Evolutionary conservation across 2,113 vertebrate genomes (phyloP).

Genomic region (Prietella phreatophila): DNA sequence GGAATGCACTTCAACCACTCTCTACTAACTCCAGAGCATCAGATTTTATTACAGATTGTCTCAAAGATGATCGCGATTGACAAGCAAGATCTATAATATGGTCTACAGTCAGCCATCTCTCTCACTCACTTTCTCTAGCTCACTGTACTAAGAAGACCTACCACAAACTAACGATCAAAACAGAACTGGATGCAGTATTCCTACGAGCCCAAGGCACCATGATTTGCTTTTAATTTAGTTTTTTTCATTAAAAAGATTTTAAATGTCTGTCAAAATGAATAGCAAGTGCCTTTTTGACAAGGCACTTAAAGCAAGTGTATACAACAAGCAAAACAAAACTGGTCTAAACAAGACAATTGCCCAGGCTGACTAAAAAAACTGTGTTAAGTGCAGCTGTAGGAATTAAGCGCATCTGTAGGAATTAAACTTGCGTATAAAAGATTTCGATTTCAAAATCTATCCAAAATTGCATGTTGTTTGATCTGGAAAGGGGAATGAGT

Average conservation of each 20-base stretch:
- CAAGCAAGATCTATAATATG: neutral
- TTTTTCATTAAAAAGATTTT: neutral
- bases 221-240: neutral
- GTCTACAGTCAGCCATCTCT: neutral
- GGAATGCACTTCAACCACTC: conserved; percentile 24
- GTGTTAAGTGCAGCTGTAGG: neutral
- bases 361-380: neutral
- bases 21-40: neutral
- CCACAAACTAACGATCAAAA: neutral
- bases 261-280: neutral
- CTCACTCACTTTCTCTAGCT: neutral
- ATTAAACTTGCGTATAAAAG: neutral
- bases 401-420: neutral
- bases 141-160: neutral
- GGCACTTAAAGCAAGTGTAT: neutral
- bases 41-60: neutral
- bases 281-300: neutral
- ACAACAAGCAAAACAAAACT: neutral
- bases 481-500: neutral
- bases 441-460: neutral
- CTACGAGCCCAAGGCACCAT: neutral
- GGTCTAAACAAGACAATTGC: neutral
- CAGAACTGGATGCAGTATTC: neutral
- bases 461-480: neutral
- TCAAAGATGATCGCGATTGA: neutral